These are phyloP conservation scores for Notocelia uddmanniana DNA, from an alignment of 2,888 invertebrate genomes.

Conservation along the genomic window DNA sequence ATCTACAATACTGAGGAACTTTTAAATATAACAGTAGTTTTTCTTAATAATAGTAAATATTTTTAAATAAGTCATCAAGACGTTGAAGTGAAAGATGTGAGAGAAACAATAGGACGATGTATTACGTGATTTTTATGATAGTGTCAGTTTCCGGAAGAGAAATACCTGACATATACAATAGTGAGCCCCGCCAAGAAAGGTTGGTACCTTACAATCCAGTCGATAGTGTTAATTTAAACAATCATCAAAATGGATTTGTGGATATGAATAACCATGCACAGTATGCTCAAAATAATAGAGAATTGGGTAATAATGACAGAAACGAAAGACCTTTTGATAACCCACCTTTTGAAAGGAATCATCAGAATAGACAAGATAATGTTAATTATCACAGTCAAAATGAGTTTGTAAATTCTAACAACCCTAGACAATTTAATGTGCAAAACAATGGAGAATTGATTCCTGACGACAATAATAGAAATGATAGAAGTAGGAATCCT, in stretches of 20 bases:
- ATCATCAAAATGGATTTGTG: not conserved
- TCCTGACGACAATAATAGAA: not conserved
- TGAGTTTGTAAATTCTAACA: not conserved
- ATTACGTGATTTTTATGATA: constrained; percentile 23
- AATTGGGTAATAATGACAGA: not conserved
- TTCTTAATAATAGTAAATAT: not conserved
- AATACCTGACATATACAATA: constrained; percentile 4
- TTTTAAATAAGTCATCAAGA: not conserved
- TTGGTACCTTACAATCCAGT: constrained; percentile 7
- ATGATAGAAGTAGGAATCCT: not conserved
- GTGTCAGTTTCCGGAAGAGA: constrained; percentile 24
- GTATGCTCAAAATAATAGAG: not conserved
- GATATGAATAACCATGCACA: not conserved
- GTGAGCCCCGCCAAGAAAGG: constrained; percentile 5
- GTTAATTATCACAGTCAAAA: not conserved
- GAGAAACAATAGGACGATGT: constrained; percentile 12
- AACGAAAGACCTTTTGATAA: not conserved
- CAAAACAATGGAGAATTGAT: not conserved
- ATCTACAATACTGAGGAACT: not conserved
- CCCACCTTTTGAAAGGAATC: constrained; percentile 13
- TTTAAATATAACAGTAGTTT: not conserved
- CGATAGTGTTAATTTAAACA: not conserved
- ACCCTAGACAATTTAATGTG: not conserved
- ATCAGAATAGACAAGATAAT: not conserved
- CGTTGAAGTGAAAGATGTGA: constrained; percentile 9